Conservation (phyloP, 2,113 vertebrate species). For the Podarcis raffonei region DNA sequence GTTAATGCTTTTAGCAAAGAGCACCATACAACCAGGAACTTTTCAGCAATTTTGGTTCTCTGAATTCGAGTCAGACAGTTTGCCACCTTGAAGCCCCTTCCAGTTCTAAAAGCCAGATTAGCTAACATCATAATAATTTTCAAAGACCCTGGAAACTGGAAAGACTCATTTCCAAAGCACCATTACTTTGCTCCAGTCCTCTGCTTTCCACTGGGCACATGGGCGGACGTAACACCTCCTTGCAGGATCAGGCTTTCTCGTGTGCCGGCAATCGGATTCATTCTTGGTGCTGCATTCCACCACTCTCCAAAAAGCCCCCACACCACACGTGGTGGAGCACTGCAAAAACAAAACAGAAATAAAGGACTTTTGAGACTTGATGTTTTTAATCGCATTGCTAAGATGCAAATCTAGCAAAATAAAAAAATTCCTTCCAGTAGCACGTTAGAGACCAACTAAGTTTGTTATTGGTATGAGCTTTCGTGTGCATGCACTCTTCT, state of each 20-base stretch:
- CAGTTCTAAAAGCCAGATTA: background rate
- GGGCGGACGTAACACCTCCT: constrained; percentile 89
- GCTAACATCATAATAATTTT: too few relatives aligned
- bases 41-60: background rate
- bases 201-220: constrained; percentile 87
- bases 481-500: too few relatives aligned
- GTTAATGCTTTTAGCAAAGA: background rate
- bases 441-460: too few relatives aligned
- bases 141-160: background rate
- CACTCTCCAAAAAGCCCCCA: constrained; percentile 88
- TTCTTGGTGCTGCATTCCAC: constrained; percentile 86
- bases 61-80: background rate
- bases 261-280: constrained; percentile 77
- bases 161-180: background rate
- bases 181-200: constrained; percentile 91
- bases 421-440: too few relatives aligned
- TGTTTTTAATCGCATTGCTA: background rate
- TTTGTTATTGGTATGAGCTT: too few relatives aligned
- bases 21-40: too few relatives aligned
- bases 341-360: constrained; percentile 47
- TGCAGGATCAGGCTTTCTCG: constrained; percentile 85
- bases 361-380: background rate
- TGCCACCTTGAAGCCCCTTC: background rate
- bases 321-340: constrained; percentile 93
- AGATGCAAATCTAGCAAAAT: background rate